phyloP scores from a whole-genome alignment of 1,140 invertebrate genomes.

The Brachionus asplanchnoidis region DNA sequence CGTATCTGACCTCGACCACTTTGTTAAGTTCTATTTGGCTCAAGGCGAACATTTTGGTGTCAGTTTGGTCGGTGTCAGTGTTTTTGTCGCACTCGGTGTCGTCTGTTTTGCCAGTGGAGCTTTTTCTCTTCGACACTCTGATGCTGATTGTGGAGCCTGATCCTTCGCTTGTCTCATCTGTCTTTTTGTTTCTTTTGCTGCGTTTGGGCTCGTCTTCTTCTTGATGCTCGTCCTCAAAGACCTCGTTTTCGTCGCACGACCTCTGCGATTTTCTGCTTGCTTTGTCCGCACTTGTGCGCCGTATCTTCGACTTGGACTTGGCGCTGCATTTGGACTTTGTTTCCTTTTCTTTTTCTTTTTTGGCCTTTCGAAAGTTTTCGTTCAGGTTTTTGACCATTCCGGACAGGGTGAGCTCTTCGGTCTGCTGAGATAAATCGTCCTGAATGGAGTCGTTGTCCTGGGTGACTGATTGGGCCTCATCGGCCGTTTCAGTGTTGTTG shows the following conservation, averaged over 20 bases:
- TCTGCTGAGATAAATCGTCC: neutral
- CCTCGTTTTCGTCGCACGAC: neutral
- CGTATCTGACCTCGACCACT: conserved; percentile 38
- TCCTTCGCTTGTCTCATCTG: neutral
- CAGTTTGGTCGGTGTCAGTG: neutral
- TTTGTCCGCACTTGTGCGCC: neutral
- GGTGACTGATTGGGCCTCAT: neutral
- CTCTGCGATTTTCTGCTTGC: neutral
- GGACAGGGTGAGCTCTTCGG: conserved; percentile 23
- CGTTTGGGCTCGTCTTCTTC: neutral
- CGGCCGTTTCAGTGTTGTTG: neutral
- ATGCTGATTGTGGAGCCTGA: neutral
- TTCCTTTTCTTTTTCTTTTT: conserved; percentile 35
- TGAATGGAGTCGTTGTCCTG: neutral
- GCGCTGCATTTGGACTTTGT: neutral
- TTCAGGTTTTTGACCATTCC: conserved; percentile 1
- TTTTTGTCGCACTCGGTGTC: neutral
- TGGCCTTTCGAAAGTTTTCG: conserved; percentile 20
- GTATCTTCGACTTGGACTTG: conserved; percentile 1
- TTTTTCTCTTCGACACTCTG: neutral
- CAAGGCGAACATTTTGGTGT: neutral
- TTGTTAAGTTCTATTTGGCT: neutral
- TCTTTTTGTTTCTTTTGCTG: neutral
- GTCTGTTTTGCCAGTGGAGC: neutral
- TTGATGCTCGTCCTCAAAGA: neutral